phyloP scores from a whole-genome alignment of 2,888 invertebrate genomes.

The Zeuzera pyrina region DNA sequence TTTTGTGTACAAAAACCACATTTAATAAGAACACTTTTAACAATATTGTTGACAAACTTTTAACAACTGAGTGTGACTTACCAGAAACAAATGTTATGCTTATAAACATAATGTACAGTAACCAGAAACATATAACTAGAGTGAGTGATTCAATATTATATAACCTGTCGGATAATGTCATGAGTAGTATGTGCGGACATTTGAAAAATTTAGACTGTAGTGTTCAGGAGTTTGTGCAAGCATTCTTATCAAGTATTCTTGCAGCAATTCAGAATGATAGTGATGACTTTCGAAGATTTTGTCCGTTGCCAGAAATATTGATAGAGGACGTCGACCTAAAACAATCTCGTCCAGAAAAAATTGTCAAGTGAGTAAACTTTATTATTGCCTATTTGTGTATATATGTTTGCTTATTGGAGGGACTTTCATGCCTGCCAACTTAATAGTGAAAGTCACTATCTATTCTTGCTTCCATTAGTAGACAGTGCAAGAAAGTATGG shows the following conservation, averaged over 20 bases:
- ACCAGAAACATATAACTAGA: constrained; percentile 64
- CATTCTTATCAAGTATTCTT: constrained; percentile 70
- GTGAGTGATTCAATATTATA: constrained; percentile 69
- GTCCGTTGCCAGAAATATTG: constrained; percentile 70
- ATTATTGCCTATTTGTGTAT: no score
- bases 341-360: constrained; percentile 59
- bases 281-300: constrained; percentile 59
- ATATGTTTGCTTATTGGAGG: no score
- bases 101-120: constrained; percentile 79
- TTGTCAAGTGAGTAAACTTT: constrained; percentile 69
- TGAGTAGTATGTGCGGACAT: constrained; percentile 44
- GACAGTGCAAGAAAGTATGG: no score
- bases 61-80: constrained; percentile 47
- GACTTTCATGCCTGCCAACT: no score
- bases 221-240: constrained; percentile 69
- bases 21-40: constrained; percentile 76
- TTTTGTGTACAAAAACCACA: constrained; percentile 76
- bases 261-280: constrained; percentile 59
- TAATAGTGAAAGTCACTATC: no score
- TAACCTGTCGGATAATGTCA: constrained; percentile 49
- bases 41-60: constrained; percentile 67
- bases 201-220: constrained; percentile 71
- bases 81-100: constrained; percentile 76
- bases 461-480: no score
- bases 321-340: constrained; percentile 75